Evolutionary conservation across 1,140 invertebrate species (phyloP), one percentile per base, ranked within the genome.

Genomic region (Theocolax elegans): DNA sequence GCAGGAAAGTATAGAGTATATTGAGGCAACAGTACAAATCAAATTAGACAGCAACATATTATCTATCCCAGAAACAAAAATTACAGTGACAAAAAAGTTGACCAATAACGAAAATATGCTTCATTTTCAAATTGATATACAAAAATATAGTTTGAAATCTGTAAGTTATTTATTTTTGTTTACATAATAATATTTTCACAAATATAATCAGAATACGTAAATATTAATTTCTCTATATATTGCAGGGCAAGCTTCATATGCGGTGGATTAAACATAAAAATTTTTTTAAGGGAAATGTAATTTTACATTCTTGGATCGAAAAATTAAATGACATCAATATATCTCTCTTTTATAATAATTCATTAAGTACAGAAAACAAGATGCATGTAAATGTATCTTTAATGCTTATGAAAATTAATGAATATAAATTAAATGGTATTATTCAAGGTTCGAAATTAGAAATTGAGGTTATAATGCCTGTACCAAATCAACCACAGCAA

Each of bases 71-170:
- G 87, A 84, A 71, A 89, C 90, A 15, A 87, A 87, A 60, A 83
- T 90, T 51, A 81, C 87, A 46, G 87, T 90, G 8, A 91, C 89
- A 67, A 91, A 92, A 74, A 90, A 93, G 76, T 90, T 92, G 53
- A 89, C 88, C 0, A 88, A 89, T 23, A 79, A 83, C 0, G 89
- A 91, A 68, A 92, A 89, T 44, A 77, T 86, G 7, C 63, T 92
- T 0, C 87, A 88, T 31, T 81, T 80, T 27, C 67, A 59, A 71
- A 49, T 80, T 4, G 48, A 73, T 12, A 67, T 83, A 1, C 67
- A 72, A 6, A 48, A 72, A 49, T 60, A 67, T 29, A 1, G 15
- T 35, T 38, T 21, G 9, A 51, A 51, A 68, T 53, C n/a, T 19
- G 66, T 60, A 68, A 51, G 25, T 49, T 49, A 46, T 59, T 48